These are phyloP conservation scores for Melanotaenia trifasciata DNA, from an alignment of 2,797 vertebrate genomes.

Conservation along the genomic window DNA sequence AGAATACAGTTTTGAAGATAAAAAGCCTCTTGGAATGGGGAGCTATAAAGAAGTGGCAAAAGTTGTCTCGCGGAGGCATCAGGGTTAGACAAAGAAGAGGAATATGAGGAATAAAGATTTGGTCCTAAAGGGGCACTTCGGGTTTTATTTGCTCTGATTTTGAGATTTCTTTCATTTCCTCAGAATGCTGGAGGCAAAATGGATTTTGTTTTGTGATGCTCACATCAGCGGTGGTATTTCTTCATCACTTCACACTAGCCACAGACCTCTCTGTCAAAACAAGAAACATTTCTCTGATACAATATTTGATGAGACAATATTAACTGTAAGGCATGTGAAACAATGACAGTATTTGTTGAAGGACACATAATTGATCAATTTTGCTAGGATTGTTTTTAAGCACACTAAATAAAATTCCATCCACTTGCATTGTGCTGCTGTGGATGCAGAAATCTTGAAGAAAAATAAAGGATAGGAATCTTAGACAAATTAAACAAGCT, in stretches of 20 bases:
- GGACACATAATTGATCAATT: neutral
- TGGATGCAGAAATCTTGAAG: neutral
- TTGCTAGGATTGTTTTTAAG: neutral
- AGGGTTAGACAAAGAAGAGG: constrained; percentile 7
- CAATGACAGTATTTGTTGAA: constrained; percentile 5
- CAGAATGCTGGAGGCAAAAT: neutral
- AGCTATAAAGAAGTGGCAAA: neutral
- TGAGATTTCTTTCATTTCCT: neutral
- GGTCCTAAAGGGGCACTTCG: neutral
- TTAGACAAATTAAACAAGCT: neutral
- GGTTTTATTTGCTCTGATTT: neutral
- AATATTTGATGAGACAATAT: neutral
- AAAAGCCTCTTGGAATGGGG: neutral
- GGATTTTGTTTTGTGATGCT: neutral
- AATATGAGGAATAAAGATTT: neutral
- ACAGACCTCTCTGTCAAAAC: neutral
- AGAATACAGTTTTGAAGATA: neutral
- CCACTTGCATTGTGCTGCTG: neutral
- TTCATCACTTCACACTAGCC: neutral
- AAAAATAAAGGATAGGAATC: neutral
- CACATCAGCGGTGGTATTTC: neutral
- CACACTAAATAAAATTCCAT: neutral
- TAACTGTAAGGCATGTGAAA: fast-evolving
- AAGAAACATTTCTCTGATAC: neutral
- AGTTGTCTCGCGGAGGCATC: neutral